Conservation (phyloP, 1,140 invertebrate species). For the Arion vulgaris region DNA sequence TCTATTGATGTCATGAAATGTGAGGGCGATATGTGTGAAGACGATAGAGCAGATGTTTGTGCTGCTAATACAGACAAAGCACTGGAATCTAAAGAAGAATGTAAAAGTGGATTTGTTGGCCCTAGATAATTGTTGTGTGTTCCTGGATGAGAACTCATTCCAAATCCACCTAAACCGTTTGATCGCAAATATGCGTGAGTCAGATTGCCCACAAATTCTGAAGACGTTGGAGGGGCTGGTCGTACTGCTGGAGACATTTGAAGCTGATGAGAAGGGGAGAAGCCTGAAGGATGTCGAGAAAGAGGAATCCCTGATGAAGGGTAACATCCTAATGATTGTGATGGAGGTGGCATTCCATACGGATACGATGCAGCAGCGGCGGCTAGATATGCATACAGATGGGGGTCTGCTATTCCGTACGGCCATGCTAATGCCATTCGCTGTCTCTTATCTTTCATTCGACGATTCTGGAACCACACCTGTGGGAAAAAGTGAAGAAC, state of each 20-base stretch:
- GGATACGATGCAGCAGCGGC: slow-evolving; percentile 83
- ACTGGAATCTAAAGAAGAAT: slow-evolving; percentile 42
- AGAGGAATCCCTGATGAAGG: slow-evolving; percentile 7
- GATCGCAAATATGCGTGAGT: slow-evolving; percentile 47
- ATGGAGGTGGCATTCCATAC: slow-evolving; percentile 67
- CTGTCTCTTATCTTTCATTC: slow-evolving; percentile 99
- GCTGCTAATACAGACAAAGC: slow-evolving; percentile 40
- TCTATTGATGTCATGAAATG: slow-evolving; percentile 42
- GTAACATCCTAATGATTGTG: slow-evolving; percentile 54
- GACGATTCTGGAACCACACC: slow-evolving; percentile 99
- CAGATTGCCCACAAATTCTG: slow-evolving; percentile 36
- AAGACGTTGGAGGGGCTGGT: slow-evolving; percentile 6
- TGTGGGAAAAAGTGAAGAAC: slow-evolving; percentile 70
- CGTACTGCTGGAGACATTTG: slow-evolving; percentile 22
- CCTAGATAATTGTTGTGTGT: background rate
- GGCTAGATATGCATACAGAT: slow-evolving; percentile 89
- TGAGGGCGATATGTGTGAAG: slow-evolving; percentile 41
- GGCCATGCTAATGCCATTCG: slow-evolving; percentile 95
- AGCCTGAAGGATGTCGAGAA: slow-evolving; percentile 25
- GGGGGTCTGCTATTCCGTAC: slow-evolving; percentile 83
- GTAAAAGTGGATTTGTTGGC: background rate
- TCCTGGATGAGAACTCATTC: slow-evolving; percentile 13
- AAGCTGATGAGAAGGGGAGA: slow-evolving; percentile 29
- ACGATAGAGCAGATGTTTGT: slow-evolving; percentile 33
- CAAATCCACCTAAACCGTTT: slow-evolving; percentile 5